These are phyloP conservation scores for Zaprionus vittiger DNA, from an alignment of 1,140 invertebrate species.

Conservation along the genomic window DNA sequence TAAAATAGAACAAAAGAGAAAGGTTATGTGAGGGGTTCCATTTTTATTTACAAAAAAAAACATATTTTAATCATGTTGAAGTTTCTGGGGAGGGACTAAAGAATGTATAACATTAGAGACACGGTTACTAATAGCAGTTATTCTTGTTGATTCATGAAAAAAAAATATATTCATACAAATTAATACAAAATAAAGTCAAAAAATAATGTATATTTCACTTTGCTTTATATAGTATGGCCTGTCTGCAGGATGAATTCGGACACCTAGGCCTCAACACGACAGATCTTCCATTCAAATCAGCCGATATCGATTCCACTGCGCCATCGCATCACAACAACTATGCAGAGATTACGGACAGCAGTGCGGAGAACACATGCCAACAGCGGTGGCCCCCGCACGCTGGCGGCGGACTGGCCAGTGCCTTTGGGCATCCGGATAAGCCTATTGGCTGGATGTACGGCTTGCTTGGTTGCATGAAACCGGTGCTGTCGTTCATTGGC, in stretches of 20 bases:
- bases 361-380: conserved; percentile 81
- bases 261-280: conserved; percentile 85
- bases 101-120: too few relatives aligned
- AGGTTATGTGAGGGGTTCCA: not conserved
- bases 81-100: too few relatives aligned
- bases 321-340: conserved; percentile 72
- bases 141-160: too few relatives aligned
- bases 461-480: conserved; percentile 93
- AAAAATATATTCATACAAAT: too few relatives aligned
- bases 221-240: conserved; percentile 86
- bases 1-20: conserved; percentile 5
- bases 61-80: not conserved
- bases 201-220: not conserved
- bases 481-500: conserved; percentile 93
- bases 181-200: not conserved
- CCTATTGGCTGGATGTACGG: conserved; percentile 91
- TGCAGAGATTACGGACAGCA: conserved; percentile 80
- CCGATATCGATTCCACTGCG: conserved; percentile 63
- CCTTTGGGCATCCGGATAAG: conserved; percentile 85
- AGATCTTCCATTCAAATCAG: conserved; percentile 84
- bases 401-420: conserved; percentile 57
- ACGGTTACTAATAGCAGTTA: too few relatives aligned
- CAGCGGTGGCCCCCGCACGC: conserved; percentile 84
- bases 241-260: conserved; percentile 88
- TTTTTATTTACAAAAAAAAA: not conserved